phyloP scores from a whole-genome alignment of 2,113 vertebrate species.

The Anarrhichthys ocellatus region DNA sequence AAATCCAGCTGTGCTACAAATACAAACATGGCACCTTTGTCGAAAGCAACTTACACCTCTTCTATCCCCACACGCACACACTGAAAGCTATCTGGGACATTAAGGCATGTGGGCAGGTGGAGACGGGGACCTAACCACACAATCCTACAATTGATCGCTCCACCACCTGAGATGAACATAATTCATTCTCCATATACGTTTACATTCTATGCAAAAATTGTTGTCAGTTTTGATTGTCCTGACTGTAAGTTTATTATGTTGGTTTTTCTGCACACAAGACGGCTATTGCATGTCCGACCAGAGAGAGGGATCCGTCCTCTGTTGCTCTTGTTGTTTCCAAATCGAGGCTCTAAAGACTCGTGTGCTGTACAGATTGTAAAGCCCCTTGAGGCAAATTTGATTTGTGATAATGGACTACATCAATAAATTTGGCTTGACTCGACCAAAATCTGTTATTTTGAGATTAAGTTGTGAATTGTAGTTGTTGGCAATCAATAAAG shows the following conservation, averaged over 20 bases:
- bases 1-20: not conserved
- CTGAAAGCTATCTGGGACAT: not conserved
- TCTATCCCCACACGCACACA: not conserved
- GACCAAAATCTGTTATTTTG: not conserved
- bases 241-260: not conserved
- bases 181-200: not conserved
- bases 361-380: not conserved
- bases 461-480: not conserved
- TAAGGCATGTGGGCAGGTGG: not conserved
- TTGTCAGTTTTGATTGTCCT: not conserved
- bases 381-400: not conserved
- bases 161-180: not conserved
- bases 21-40: not conserved
- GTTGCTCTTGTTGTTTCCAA: not conserved
- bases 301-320: not conserved
- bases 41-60: not conserved
- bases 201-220: not conserved
- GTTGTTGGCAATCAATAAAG: not conserved
- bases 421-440: not conserved
- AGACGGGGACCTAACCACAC: not conserved
- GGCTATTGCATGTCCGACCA: not conserved
- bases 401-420: not conserved
- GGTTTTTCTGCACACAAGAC: not conserved
- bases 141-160: not conserved
- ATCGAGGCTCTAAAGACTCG: not conserved